A percentile compares a stretch with the other conserved stretches of the same genome.
Evolutionary conservation across 2,888 invertebrate species (phyloP).

Genomic region (Lasioglossum vierecki): DNA sequence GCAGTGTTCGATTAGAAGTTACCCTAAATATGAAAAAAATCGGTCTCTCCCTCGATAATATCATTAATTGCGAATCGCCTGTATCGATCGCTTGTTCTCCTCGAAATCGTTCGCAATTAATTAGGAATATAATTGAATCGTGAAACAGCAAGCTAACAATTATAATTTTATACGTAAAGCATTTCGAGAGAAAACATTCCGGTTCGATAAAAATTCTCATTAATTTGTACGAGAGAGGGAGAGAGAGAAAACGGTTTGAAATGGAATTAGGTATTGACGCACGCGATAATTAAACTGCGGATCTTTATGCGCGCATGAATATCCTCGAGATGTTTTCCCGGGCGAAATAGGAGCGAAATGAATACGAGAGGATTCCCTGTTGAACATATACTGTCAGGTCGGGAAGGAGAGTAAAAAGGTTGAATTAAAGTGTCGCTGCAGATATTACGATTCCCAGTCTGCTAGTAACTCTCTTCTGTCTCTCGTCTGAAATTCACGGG

Average conservation of each 20-base stretch:
- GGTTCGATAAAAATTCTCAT: not conserved
- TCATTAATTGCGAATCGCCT: not conserved
- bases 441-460: conserved; percentile 5
- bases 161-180: not conserved
- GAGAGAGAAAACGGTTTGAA: not conserved
- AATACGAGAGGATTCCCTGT: not conserved
- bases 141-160: not conserved
- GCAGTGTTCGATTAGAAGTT: not conserved
- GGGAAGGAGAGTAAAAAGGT: not conserved
- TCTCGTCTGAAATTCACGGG: not conserved
- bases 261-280: not conserved
- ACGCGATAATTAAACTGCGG: not conserved
- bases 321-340: not conserved
- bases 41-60: not conserved
- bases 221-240: not conserved
- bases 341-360: not conserved
- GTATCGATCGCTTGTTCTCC: no score
- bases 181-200: not conserved
- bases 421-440: not conserved
- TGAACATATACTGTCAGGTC: not conserved
- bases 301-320: not conserved
- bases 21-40: not conserved
- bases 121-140: not conserved
- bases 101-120: not conserved
- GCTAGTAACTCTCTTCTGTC: not conserved